Evolutionary conservation across 2,113 vertebrate species (phyloP), one percentile per base, ranked within the genome.

Genomic region (Nyctereutes procyonoides): DNA sequence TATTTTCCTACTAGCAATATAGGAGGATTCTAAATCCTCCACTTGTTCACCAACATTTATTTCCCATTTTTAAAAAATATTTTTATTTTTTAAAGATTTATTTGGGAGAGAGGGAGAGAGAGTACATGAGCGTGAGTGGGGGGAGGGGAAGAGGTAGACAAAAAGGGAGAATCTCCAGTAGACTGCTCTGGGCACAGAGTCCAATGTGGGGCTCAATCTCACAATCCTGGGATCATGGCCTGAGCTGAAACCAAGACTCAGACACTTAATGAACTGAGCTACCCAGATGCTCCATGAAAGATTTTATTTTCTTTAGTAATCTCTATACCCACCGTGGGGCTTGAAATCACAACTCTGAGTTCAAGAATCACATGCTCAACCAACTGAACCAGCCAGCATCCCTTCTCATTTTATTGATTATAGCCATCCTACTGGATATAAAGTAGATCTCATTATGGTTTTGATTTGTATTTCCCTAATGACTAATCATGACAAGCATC

Each of bases 91-190:
- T 69, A 35, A 69, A 69, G 17, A 69, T 69, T n/a, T 69, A 67
- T 32, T 19, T 69, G 16, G n/a, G 32, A 69, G 65, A 67, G 63
- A 60, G 58, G 26, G 24, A 26, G 10, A 26, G 60, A 12, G 32
- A 3, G 16, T 1, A 16, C 0, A 17, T 1, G 32, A 20, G 17
- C 16, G 20, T 0, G 0, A 35, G 32, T 35, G 35, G 32, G 17
- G 17, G 32, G 17, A 10, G 32, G 67, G 67, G 67, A 69, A 69
- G 17, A 69, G 67, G 67, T 16, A 69, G 67, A 69, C 8, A 9
- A n/a, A 69, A 35, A 69, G 32, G 67, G n/a, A 69, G 67, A 69
- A 35, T 69, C 17, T 69, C 32, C 67, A 69, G 67, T 16, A 69
- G 67, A 35, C 67, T 35, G 32, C 67, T 69, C 67, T 16, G 1